phyloP scores from a whole-genome alignment of 2,113 vertebrate species.

The Dinomys branickii region DNA sequence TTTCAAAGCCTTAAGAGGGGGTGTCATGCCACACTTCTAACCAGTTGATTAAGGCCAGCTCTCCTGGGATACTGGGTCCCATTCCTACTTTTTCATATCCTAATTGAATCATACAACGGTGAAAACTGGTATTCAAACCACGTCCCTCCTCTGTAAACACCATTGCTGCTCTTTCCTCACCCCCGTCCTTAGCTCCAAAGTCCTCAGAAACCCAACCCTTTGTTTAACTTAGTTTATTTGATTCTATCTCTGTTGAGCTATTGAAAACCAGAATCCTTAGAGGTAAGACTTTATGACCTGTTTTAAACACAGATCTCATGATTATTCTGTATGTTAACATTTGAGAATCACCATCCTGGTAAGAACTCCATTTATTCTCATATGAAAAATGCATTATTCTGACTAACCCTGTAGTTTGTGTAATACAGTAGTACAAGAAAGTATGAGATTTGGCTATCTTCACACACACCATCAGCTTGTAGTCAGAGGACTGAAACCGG shows the following conservation, averaged over 20 bases:
- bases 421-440: constrained; percentile 8
- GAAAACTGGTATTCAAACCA: not conserved
- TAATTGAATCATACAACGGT: not conserved
- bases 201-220: not conserved
- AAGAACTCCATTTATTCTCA: not conserved
- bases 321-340: not conserved
- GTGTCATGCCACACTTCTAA: not conserved
- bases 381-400: constrained; percentile 2
- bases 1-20: not conserved
- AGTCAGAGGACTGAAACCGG: not conserved
- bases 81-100: constrained; percentile 35
- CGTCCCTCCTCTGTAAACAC: not conserved
- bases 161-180: not conserved
- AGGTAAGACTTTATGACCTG: constrained; percentile 17
- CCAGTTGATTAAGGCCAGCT: constrained; percentile 11
- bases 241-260: not conserved
- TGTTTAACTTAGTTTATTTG: constrained; percentile 24
- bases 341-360: not conserved
- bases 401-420: not conserved
- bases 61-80: not conserved
- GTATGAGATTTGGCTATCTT: not conserved
- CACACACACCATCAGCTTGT: not conserved
- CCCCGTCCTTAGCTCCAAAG: not conserved
- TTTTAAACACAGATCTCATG: constrained; percentile 20
- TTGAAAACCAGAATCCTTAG: constrained; percentile 18